Base-by-base conservation (phyloP, 1,140 invertebrate genomes). In the Drosophila parabipectinata region DNA sequence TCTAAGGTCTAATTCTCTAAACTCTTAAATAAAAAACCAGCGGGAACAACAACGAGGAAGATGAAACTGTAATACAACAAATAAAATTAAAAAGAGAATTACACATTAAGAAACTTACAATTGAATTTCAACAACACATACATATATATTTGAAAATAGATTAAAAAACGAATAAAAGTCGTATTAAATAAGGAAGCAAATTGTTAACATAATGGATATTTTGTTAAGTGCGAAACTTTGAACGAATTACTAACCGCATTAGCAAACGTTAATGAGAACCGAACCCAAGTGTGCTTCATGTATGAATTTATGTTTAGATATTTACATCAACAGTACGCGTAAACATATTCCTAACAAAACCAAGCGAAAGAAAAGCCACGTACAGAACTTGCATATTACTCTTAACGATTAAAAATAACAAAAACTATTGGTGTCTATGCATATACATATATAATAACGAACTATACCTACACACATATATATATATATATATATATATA, bases 211-310 rank as follows among this genome's bases (percentile, higher is more conserved):
- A 57, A 59, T 67, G 57, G 66, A 77, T 85, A 85, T 75, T 82
- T 77, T 79, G 81, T 84, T 84, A 84, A 84, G 79, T 64, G 63
- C 63, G 45, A 56, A 50, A 34, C 52, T 64, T 67, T 67, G 50
- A 56, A 56, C 58, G 28, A 66, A 62, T 51, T 52, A 67, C 53
- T 64, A 68, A 78, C 41, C 61, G 68, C 54, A 81, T 64, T 75
- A 59, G 63, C 51, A 53, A 72, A 64, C 73, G 73, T 77, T 53
- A 45, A 77, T 80, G 63, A 60, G 71, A 55, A 79, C 82, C 72
- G 76, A 91, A 88, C 89, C 90, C 89, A 91, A 91, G 90, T 91
- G 89, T 91, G 89, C 90, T 91, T 91, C 90, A 84, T 80, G 64
- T 91, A 88, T 84, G 80, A 90, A 90, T 90, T 90, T 90, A 88